Conservation (phyloP, 2,113 vertebrate genomes). For the Alouatta palliata region DNA sequence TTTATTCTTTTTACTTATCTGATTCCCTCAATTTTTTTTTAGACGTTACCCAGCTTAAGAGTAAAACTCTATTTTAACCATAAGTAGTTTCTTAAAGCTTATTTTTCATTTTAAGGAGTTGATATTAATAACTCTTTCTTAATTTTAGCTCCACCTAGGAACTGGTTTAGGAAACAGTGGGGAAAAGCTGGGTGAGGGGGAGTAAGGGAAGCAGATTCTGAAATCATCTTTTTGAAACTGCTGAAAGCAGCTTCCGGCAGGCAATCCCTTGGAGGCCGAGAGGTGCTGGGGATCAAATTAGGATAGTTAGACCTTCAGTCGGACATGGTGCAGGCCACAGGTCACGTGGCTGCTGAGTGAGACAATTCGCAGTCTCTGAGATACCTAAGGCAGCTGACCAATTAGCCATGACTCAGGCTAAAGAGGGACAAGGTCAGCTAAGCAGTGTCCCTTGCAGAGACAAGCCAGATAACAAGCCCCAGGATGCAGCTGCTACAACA, state of each 20-base stretch:
- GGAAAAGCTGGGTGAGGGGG: not conserved
- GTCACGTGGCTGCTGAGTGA: not conserved
- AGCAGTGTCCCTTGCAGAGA: not conserved
- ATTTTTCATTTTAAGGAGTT: not conserved
- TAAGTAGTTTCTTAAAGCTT: conserved; percentile 17
- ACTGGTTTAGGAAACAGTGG: not conserved
- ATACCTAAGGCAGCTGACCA: not conserved
- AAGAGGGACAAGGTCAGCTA: not conserved
- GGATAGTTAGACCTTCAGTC: not conserved
- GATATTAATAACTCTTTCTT: not conserved
- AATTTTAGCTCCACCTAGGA: not conserved
- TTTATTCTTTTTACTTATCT: not conserved
- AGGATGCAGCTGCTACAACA: not conserved
- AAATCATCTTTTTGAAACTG: not conserved
- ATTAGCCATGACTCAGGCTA: conserved; percentile 43
- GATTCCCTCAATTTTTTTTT: not conserved
- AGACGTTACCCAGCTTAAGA: not conserved
- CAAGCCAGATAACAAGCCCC: not conserved
- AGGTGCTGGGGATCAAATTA: not conserved
- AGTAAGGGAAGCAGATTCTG: not conserved
- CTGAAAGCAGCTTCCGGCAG: not conserved
- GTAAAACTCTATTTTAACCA: conserved; percentile 3
- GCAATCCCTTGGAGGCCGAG: not conserved
- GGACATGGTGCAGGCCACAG: not conserved
- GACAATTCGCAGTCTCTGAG: not conserved